A percentile compares a stretch with the other conserved stretches of the same genome.
phyloP scores from a whole-genome alignment of 37 sponge, comb jelly and placozoan species.

The Halisarca cf. caerulea region DNA sequence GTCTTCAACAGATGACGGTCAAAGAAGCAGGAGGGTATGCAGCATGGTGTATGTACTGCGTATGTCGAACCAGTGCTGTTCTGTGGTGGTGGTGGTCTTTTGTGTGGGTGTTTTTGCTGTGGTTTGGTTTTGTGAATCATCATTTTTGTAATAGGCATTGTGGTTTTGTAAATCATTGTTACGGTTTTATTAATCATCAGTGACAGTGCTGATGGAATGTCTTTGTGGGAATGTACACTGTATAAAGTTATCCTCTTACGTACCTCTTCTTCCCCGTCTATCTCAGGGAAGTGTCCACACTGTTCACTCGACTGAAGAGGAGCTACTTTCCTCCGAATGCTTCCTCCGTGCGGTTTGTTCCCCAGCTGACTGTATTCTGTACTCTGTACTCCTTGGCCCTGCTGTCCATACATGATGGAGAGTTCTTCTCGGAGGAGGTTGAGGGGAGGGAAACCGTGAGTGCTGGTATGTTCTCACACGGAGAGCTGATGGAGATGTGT shows the following conservation, averaged over 20 bases:
- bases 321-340: background rate
- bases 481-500: constrained; percentile 33
- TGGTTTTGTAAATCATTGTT: too few relatives aligned
- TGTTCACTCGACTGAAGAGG: background rate
- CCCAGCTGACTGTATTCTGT: constrained; percentile 50
- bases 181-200: too few relatives aligned
- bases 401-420: constrained; percentile 70
- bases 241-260: too few relatives aligned
- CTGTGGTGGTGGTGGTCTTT: too few relatives aligned
- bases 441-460: background rate
- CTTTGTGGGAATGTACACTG: too few relatives aligned
- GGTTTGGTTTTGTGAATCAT: background rate
- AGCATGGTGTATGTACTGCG: constrained; percentile 31
- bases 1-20: background rate
- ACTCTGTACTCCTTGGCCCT: constrained; percentile 56
- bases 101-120: constrained; percentile 21
- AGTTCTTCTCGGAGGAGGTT: constrained; percentile 49
- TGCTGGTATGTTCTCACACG: constrained; percentile 46
- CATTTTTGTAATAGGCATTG: background rate
- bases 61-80: too few relatives aligned
- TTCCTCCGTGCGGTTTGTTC: constrained; percentile 17
- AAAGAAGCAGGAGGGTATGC: background rate
- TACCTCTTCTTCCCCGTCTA: constrained; percentile 4
- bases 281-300: constrained; percentile 11
- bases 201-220: too few relatives aligned